These are phyloP conservation scores for Clavelina lepadiformis DNA, from an alignment of 23 tunicate genomes.

Conservation along the genomic window DNA sequence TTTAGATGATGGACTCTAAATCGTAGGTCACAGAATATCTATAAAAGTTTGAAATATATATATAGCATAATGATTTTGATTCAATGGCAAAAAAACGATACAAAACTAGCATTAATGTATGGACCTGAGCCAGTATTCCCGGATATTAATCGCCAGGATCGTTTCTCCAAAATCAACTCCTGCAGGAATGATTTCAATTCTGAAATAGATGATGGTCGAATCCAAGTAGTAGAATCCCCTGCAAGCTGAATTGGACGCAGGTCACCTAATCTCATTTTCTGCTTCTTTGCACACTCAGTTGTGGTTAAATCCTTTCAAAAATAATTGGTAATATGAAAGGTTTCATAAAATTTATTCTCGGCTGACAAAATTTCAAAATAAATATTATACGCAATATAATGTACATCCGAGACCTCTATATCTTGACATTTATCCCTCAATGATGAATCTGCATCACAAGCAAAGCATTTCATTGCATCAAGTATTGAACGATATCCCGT, in stretches of 20 bases:
- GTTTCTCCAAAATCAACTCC: not conserved
- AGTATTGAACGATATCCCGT: slow-evolving; percentile 75
- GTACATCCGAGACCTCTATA: slow-evolving; percentile 45
- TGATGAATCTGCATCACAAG: slow-evolving; percentile 48
- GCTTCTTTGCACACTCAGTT: not conserved
- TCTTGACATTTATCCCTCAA: slow-evolving; percentile 33
- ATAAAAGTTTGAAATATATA: too few relatives aligned
- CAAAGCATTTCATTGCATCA: slow-evolving; percentile 85
- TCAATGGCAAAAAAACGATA: too few relatives aligned
- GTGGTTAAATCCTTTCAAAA: not conserved
- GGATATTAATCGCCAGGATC: slow-evolving; percentile 7
- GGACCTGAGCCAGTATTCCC: slow-evolving; percentile 41
- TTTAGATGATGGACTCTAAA: too few relatives aligned
- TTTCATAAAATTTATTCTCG: not conserved
- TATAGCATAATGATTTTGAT: too few relatives aligned
- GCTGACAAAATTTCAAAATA: not conserved
- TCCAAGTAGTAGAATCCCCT: slow-evolving; percentile 3
- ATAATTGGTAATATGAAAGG: not conserved
- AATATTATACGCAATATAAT: not conserved
- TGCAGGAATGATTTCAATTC: slow-evolving; percentile 10
- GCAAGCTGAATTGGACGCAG: slow-evolving; percentile 1
- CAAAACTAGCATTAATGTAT: too few relatives aligned
- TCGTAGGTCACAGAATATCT: too few relatives aligned
- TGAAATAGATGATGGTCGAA: slow-evolving; percentile 11
- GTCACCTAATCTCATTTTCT: too few relatives aligned